Conservation (phyloP, 1,140 invertebrate species). For the Papilio helenus region DNA sequence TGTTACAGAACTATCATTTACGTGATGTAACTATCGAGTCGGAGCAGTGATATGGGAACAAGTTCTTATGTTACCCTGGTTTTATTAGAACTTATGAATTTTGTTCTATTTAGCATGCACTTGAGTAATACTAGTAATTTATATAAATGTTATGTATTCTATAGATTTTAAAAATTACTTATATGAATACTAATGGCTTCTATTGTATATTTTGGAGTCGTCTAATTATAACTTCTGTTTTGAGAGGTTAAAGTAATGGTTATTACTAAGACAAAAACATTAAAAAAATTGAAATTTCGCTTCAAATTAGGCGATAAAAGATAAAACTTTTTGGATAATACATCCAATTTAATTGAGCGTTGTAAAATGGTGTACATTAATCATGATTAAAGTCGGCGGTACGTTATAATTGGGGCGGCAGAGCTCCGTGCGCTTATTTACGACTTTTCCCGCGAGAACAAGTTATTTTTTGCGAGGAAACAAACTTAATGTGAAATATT, state of each 20-base stretch:
- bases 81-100: constrained; percentile 28
- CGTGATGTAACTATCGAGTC: constrained; percentile 76
- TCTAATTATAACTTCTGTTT: neutral
- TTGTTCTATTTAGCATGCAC: constrained; percentile 1
- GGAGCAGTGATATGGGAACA: constrained; percentile 59
- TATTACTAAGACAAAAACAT: no score
- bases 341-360: constrained; percentile 47
- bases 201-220: no score
- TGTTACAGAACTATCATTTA: constrained; percentile 66
- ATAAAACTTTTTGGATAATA: constrained; percentile 8
- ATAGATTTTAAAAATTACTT: neutral
- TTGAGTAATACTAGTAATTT: neutral
- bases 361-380: constrained; percentile 58
- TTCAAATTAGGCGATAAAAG: constrained; percentile 1
- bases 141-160: neutral
- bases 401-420: constrained; percentile 68
- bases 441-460: constrained; percentile 57
- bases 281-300: neutral
- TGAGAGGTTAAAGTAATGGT: no score
- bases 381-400: constrained; percentile 68
- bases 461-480: constrained; percentile 67
- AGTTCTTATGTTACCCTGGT: constrained; percentile 43
- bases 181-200: neutral
- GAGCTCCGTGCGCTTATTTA: constrained; percentile 71
- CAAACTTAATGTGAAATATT: constrained; percentile 65